These are phyloP conservation scores for Cyprinodon variegatus DNA, from an alignment of 2,113 vertebrate genomes.

Conservation along the genomic window DNA sequence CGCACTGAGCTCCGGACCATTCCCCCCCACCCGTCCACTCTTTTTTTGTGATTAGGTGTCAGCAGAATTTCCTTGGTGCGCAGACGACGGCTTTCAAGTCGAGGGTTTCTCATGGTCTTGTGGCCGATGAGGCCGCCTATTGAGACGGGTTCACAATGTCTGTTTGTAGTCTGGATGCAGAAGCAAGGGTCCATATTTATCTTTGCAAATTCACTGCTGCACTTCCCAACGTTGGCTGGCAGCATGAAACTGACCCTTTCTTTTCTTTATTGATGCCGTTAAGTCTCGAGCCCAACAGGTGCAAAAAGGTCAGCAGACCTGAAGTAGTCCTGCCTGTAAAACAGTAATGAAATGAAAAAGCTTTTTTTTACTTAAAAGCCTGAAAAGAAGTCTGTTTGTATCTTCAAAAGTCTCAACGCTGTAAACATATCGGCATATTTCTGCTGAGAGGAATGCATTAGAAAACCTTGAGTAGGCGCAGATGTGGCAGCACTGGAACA, in stretches of 20 bases:
- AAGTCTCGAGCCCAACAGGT: constrained; percentile 4
- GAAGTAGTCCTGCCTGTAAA: not conserved
- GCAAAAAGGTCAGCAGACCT: constrained; percentile 4
- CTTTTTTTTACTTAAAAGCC: not conserved
- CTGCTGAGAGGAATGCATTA: constrained; percentile 21
- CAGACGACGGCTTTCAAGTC: constrained; percentile 79
- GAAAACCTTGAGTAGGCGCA: constrained; percentile 42
- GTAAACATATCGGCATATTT: constrained; percentile 42
- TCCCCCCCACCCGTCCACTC: constrained; percentile 51
- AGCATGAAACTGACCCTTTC: not conserved
- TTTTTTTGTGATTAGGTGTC: constrained; percentile 81
- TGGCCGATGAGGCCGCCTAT: constrained; percentile 51
- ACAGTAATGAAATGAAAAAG: not conserved
- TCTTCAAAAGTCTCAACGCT: constrained; percentile 18
- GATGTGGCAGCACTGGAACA: constrained; percentile 44
- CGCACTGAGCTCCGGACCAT: constrained; percentile 56
- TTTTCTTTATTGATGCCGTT: not conserved
- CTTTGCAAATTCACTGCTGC: constrained; percentile 9
- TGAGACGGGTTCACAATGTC: constrained; percentile 70
- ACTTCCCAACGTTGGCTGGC: not conserved
- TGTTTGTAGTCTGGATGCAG: constrained; percentile 52
- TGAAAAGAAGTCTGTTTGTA: not conserved
- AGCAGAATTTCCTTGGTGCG: constrained; percentile 80
- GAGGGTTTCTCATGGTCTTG: constrained; percentile 70
- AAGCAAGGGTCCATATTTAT: constrained; percentile 51